These are phyloP conservation scores for Hydriomena furcata DNA, from an alignment of 2,888 invertebrate species.

Conservation along the genomic window DNA sequence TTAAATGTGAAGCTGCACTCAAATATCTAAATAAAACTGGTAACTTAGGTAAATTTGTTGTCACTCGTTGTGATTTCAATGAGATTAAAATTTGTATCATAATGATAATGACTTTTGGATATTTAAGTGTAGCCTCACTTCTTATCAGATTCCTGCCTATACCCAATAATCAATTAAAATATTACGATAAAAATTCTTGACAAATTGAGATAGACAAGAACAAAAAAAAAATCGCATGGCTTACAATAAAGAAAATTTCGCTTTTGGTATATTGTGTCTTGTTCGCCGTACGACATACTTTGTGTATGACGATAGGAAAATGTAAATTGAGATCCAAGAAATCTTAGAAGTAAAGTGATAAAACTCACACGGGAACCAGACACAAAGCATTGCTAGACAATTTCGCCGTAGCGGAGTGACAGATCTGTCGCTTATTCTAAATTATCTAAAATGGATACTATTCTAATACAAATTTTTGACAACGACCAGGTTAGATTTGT, in stretches of 20 bases:
- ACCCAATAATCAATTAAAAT: conserved; percentile 18
- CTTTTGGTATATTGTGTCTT: conserved; percentile 40
- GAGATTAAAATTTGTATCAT: neutral
- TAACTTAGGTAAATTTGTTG: neutral
- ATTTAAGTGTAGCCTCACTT: conserved; percentile 14
- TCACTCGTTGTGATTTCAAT: neutral
- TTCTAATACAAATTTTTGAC: conserved; percentile 42
- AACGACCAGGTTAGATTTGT: conserved; percentile 24
- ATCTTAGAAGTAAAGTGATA: conserved; percentile 4
- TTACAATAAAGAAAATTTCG: conserved; percentile 47
- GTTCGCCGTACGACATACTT: conserved; percentile 30
- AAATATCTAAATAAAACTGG: neutral
- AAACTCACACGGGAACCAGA: conserved; percentile 52
- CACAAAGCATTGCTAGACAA: conserved; percentile 59
- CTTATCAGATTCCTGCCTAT: conserved; percentile 26
- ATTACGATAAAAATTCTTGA: conserved; percentile 3
- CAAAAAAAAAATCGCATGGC: conserved; percentile 47
- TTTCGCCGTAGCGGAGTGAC: conserved; percentile 74
- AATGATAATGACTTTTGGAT: neutral
- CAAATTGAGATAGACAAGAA: conserved; percentile 35
- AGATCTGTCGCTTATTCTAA: conserved; percentile 76
- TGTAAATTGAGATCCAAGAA: conserved; percentile 8
- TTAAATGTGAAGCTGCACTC: conserved; percentile 17
- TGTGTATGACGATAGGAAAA: neutral
- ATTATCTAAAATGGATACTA: conserved; percentile 69